Evolutionary conservation across 2,797 vertebrate species (phyloP), one percentile per base, ranked within the genome.

Genomic region (Myotis daubentonii): DNA sequence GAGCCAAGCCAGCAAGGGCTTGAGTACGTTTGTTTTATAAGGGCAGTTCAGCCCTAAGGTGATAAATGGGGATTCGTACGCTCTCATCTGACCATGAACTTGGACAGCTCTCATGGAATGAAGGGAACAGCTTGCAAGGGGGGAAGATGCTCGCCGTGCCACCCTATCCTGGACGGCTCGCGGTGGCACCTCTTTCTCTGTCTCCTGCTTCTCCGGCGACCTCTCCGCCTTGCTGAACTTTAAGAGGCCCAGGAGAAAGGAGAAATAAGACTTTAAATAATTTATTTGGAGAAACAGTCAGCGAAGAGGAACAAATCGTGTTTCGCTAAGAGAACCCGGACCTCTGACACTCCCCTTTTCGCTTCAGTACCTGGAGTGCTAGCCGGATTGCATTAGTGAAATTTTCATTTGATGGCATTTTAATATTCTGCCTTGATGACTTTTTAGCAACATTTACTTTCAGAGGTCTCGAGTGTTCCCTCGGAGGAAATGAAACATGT

Each of bases 361-460:
- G 98, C 98, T 98, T 98, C 97, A 98, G 98, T 99, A 99, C 99
- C 99, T 99, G 99, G 98, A 99, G 99, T 98, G 98, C 98, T 98
- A 99, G 99, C 99, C 98, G 98, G 98, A 99, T 99, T 99, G 99
- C 99, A 99, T 99, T 99, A 99, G 99, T 98, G 98, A 99, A 99
- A 99, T 99, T 99, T 99, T 99, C 99, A 99, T 99, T 99, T 99
- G 99, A 99, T 99, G 99, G 99, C 99, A 99, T 99, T 99, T 99
- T 99, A 99, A 99, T 99, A 99, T 99, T 99, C 99, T 99, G 99
- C 99, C 99, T 99, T 99, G 99, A 99, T 99, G 99, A 99, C 99
- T 99, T 99, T 99, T 99, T 99, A 99, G 99, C 99, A 99, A 99
- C 99, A 99, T 99, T 99, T 99, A 99, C 99, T 99, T 99, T 99